phyloP scores from a whole-genome alignment of 2,113 vertebrate genomes.

The Tachuris rubrigastra region DNA sequence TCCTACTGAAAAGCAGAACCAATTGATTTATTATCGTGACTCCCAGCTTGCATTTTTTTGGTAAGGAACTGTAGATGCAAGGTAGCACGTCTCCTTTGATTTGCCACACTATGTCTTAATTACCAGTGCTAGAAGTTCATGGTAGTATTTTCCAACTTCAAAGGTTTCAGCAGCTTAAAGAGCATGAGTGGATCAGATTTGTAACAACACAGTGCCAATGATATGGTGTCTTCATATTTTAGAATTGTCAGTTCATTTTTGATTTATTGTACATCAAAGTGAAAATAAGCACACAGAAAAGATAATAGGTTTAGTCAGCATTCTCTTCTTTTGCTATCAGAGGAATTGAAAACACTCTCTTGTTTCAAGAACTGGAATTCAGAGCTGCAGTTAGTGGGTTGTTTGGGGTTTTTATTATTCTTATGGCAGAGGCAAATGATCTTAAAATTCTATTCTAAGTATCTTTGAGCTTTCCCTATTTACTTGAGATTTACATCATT shows the following conservation, averaged over 20 bases:
- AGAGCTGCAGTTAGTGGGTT: neutral
- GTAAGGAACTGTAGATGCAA: slow-evolving; percentile 55
- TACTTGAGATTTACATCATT: neutral
- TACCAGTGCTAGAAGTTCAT: slow-evolving; percentile 69
- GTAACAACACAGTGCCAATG: slow-evolving; percentile 49
- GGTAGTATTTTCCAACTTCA: slow-evolving; percentile 71
- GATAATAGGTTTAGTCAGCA: slow-evolving; percentile 42
- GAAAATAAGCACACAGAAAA: slow-evolving; percentile 45
- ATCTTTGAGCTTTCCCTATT: neutral
- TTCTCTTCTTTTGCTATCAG: slow-evolving; percentile 10
- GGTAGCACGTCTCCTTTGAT: slow-evolving; percentile 69
- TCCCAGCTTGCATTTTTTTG: slow-evolving; percentile 37
- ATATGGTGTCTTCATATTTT: slow-evolving; percentile 68
- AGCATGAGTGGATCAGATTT: slow-evolving; percentile 58
- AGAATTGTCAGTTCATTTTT: slow-evolving; percentile 59
- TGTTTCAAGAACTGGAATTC: neutral
- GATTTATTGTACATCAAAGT: slow-evolving; percentile 72
- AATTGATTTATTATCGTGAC: slow-evolving; percentile 75
- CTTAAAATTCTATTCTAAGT: neutral
- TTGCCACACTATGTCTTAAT: slow-evolving; percentile 81
- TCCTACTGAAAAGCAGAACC: slow-evolving; percentile 70
- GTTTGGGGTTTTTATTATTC: neutral
- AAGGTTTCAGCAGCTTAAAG: slow-evolving; percentile 55
- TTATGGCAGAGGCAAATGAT: neutral
- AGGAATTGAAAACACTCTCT: neutral